A percentile compares a stretch with the other conserved stretches of the same genome.
Conservation (phyloP, 2,888 invertebrate species). For the Agriopis marginaria region DNA sequence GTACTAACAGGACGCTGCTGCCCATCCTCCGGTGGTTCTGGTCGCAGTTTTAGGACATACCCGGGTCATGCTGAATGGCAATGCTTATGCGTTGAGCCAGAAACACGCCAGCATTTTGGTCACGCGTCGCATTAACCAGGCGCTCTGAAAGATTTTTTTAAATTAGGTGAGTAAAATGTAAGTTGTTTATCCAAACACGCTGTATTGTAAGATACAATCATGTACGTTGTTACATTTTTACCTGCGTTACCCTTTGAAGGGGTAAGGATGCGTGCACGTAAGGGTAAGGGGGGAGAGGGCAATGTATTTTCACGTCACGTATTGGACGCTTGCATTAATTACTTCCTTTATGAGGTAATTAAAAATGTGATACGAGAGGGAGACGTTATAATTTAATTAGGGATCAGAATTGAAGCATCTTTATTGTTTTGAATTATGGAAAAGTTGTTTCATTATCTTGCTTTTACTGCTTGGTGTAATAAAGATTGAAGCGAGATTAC, state of each 20-base stretch:
- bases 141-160: no score
- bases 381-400: slow-evolving; percentile 24
- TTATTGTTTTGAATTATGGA: not conserved
- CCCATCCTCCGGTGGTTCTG: no score
- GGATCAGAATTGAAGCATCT: slow-evolving; percentile 16
- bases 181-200: not conserved
- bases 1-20: no score
- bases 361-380: slow-evolving; percentile 26
- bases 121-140: no score
- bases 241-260: slow-evolving; percentile 7
- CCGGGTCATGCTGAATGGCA: no score
- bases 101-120: no score
- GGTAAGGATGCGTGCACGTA: not conserved
- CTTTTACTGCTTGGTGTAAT: no score
- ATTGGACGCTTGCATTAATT: slow-evolving; percentile 41
- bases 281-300: not conserved
- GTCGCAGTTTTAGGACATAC: no score
- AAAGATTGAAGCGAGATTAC: no score
- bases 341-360: slow-evolving; percentile 36
- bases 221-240: slow-evolving; percentile 17
- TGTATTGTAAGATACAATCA: not conserved
- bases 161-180: no score
- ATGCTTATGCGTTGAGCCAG: no score
- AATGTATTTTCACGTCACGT: slow-evolving; percentile 41
- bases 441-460: not conserved